Base-by-base conservation (phyloP, 2,797 vertebrate genomes). In the Carduelis carduelis region DNA sequence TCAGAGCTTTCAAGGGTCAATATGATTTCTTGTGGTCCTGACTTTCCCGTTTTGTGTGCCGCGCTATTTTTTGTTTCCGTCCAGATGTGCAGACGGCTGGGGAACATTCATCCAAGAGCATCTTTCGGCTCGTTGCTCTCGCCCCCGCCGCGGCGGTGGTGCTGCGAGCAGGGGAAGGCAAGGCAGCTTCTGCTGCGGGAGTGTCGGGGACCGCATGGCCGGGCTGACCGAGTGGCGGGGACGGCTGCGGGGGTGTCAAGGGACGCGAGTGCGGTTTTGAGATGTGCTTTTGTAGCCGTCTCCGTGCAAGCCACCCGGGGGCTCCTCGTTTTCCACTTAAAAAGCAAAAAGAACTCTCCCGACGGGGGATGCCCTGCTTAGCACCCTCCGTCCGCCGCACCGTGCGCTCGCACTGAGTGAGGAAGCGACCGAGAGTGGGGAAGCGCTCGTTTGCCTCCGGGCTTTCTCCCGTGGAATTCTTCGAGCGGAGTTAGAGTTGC, bases 161-260 rank as follows among this genome's bases (percentile, higher is more conserved):
- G 39, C 46, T 8, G 37, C 0, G 17, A 3, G 3, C 15, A 12
- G 22, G n/a, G 10, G 16, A n/a, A 5, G 35, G 5, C n/a, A 53
- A 9, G 7, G 57, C n/a, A 17, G 43, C 24, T n/a, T 2, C 37
- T 18, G 11, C 12, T 26, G 4, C 4, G 4, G 20, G 17, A 5
- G 24, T 1, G 22, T 2, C 8, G 17, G 56, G 41, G 23, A 10
- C n/a, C 2, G 44, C 37, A 2, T 0, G 76, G 43, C 39, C 37
- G 3, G 23, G 64, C 32, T 18, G 34, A 11, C 32, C 8, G 13
- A 3, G 53, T 0, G 9, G 4, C 1, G 34, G 55, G 26, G 12
- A 22, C 2, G 52, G n/a, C 6, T 12, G 55, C 8, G 2, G 32
- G 37, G 17, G 2, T 17, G 10, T 10, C 89, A 9, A 8, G 30